Percentiles rank a stretch among this genome's conserved stretches.
These are phyloP conservation scores for Sympetrum striolatum DNA, from an alignment of 2,888 invertebrate species.

Conservation along the genomic window DNA sequence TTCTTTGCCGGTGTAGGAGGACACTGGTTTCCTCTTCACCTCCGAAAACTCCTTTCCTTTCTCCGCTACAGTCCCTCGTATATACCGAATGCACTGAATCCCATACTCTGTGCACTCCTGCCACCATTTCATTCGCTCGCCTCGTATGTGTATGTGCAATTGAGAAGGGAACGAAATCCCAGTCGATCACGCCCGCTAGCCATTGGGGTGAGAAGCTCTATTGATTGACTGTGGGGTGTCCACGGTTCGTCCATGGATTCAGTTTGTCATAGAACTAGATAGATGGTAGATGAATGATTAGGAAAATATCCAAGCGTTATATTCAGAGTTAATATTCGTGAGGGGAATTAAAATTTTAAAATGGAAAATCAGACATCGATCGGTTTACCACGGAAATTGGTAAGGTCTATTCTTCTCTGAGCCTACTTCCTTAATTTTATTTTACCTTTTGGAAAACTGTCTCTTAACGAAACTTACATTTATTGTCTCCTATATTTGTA, in stretches of 20 bases:
- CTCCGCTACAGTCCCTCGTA: not conserved
- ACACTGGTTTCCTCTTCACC: not conserved
- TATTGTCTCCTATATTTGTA: too few relatives aligned
- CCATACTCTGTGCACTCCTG: not conserved
- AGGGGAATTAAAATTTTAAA: too few relatives aligned
- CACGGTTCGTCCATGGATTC: not conserved
- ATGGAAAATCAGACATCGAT: too few relatives aligned
- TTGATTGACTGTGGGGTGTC: not conserved
- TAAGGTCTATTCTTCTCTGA: too few relatives aligned
- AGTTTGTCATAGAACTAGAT: not conserved
- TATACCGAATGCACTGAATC: too few relatives aligned
- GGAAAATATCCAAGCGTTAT: too few relatives aligned
- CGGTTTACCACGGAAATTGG: too few relatives aligned
- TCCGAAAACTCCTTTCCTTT: not conserved
- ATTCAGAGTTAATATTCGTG: too few relatives aligned
- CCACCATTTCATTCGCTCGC: not conserved
- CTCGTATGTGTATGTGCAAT: not conserved
- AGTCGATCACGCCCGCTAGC: not conserved
- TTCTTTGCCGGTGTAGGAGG: not conserved
- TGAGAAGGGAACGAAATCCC: not conserved
- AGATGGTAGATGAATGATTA: not conserved
- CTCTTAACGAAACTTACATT: too few relatives aligned
- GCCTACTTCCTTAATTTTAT: too few relatives aligned
- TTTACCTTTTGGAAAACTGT: too few relatives aligned
- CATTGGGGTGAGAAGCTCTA: not conserved